phyloP scores from a whole-genome alignment of 2,888 invertebrate genomes.

The Lithophane leautieri region DNA sequence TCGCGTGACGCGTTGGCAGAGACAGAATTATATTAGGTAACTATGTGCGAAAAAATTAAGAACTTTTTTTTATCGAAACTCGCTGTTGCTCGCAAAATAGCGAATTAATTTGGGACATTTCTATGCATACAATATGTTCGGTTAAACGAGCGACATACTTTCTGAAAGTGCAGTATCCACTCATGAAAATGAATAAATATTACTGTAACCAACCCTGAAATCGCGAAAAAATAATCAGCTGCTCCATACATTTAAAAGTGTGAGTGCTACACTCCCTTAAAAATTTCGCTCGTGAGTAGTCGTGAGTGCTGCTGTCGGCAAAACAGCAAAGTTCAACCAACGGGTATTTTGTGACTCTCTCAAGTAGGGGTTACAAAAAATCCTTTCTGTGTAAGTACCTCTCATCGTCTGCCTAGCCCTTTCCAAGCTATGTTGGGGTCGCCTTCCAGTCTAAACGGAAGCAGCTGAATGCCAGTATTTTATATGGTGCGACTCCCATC shows the following conservation, averaged over 20 bases:
- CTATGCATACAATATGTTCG: too few relatives aligned
- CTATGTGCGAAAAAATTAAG: background rate
- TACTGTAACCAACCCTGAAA: too few relatives aligned
- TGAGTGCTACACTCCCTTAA: too few relatives aligned
- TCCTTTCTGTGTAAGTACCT: background rate
- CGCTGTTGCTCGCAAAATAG: background rate
- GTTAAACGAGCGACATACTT: too few relatives aligned
- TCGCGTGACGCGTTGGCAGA: constrained; percentile 8
- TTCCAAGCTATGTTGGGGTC: background rate
- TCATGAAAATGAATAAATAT: too few relatives aligned
- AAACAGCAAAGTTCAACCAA: background rate
- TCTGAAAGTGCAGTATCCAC: too few relatives aligned
- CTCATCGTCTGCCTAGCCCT: too few relatives aligned
- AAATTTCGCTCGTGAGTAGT: background rate
- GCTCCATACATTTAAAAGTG: too few relatives aligned
- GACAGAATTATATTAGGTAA: constrained; percentile 3
- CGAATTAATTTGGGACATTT: background rate
- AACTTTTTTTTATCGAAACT: background rate
- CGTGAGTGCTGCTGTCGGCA: background rate
- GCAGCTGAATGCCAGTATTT: too few relatives aligned
- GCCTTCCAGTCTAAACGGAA: background rate
- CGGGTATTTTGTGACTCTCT: background rate
- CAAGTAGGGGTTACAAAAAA: background rate
- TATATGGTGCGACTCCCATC: background rate
- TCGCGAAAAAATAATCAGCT: too few relatives aligned